Conservation (phyloP, 2,113 vertebrate species). For the Oreotrochilus melanogaster region DNA sequence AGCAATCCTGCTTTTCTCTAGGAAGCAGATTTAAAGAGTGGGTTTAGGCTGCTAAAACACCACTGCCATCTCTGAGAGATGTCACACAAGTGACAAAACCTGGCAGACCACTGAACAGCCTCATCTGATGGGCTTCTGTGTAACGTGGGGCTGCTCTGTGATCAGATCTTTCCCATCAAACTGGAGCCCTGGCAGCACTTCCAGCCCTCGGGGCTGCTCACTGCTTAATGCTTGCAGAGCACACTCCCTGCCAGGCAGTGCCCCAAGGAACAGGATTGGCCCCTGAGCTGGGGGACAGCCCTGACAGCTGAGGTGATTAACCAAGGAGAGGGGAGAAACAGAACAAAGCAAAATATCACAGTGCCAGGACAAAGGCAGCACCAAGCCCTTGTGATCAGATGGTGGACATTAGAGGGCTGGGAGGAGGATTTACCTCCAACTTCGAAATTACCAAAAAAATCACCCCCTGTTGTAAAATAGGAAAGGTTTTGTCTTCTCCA, state of each 20-base stretch:
- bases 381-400: not conserved
- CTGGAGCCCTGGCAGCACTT: not conserved
- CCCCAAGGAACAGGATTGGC: not conserved
- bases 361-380: not conserved
- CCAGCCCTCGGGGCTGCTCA: not conserved
- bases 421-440: not conserved
- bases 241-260: not conserved
- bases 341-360: not conserved
- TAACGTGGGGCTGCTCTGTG: not conserved
- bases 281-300: not conserved
- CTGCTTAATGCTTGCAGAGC: not conserved
- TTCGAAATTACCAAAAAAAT: not conserved
- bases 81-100: conserved; percentile 14
- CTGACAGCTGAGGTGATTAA: not conserved
- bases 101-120: conserved; percentile 17
- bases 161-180: not conserved
- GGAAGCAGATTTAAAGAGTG: conserved; percentile 23
- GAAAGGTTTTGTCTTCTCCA: not conserved
- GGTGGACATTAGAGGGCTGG: not conserved
- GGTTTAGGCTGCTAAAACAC: conserved; percentile 44
- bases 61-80: not conserved
- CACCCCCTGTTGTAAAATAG: not conserved
- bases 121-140: not conserved
- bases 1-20: not conserved
- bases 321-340: not conserved